Percentiles rank a stretch among this genome's conserved stretches.
Conservation (phyloP, 2,113 vertebrate genomes). For the Ailuropoda melanoleuca region DNA sequence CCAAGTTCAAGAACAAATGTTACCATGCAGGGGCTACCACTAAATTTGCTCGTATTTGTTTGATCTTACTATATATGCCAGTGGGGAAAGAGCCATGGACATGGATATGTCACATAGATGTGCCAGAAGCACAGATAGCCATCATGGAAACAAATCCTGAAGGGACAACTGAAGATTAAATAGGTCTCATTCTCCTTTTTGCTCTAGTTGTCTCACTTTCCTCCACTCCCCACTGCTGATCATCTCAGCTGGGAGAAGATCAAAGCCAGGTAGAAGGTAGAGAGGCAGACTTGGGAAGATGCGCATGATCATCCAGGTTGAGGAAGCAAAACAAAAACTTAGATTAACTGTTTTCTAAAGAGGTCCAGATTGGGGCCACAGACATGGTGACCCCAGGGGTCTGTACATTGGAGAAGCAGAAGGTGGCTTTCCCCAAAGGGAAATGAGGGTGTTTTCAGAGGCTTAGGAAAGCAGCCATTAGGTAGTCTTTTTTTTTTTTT, state of each 20-base stretch:
- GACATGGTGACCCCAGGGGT: neutral
- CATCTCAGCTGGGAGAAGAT: neutral
- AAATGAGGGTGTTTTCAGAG: neutral
- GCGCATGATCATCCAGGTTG: neutral
- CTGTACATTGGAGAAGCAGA: neutral
- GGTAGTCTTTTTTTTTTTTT: neutral
- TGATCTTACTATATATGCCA: neutral
- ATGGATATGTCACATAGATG: neutral
- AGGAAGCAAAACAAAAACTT: neutral
- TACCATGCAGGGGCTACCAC: neutral
- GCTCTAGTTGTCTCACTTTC: neutral
- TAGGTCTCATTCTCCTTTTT: neutral
- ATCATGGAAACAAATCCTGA: conserved; percentile 11
- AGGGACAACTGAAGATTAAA: neutral
- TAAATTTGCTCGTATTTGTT: conserved; percentile 41
- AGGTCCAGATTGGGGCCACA: neutral
- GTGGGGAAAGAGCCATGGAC: neutral
- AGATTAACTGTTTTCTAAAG: neutral
- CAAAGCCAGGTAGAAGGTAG: neutral
- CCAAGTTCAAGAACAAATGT: neutral
- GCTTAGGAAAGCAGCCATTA: neutral
- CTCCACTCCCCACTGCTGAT: neutral
- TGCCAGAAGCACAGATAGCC: neutral
- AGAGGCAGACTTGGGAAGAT: neutral
- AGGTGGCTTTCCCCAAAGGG: neutral